Conservation (phyloP, 1,140 invertebrate species). For the Drosophila arawakana region DNA sequence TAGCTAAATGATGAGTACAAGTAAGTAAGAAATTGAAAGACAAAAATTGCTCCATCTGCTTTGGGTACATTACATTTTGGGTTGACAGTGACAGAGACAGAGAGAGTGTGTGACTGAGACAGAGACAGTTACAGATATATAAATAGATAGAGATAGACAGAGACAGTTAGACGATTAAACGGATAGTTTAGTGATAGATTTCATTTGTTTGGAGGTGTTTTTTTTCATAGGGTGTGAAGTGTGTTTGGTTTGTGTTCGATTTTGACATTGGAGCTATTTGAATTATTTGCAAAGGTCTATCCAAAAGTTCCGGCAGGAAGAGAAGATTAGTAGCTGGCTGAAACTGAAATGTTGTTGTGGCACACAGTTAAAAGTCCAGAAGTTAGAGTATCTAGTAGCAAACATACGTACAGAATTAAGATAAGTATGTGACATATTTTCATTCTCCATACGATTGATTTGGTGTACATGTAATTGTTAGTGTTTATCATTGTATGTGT, state of each 20-base stretch:
- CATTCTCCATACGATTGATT: constrained; percentile 65
- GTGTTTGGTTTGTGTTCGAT: constrained; percentile 32
- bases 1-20: constrained; percentile 34
- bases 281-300: constrained; percentile 60
- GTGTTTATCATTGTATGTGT: constrained; percentile 1
- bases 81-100: constrained; percentile 35
- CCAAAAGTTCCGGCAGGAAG: constrained; percentile 59
- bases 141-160: constrained; percentile 34
- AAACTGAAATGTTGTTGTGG: constrained; percentile 57
- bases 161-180: constrained; percentile 28
- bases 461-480: constrained; percentile 11
- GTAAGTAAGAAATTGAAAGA: constrained; percentile 30
- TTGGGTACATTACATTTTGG: constrained; percentile 41
- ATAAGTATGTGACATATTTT: constrained; percentile 47
- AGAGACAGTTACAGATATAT: neutral
- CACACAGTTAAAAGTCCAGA: constrained; percentile 61
- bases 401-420: constrained; percentile 69
- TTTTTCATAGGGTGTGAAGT: constrained; percentile 1
- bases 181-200: constrained; percentile 26
- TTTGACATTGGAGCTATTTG: constrained; percentile 36
- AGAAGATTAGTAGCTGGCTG: constrained; percentile 49
- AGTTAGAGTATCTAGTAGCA: constrained; percentile 66
- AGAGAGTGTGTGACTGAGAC: neutral
- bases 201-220: constrained; percentile 31
- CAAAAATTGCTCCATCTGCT: constrained; percentile 39